Conservation (phyloP, 2,113 vertebrate genomes). For the Nothoprocta perdicaria region DNA sequence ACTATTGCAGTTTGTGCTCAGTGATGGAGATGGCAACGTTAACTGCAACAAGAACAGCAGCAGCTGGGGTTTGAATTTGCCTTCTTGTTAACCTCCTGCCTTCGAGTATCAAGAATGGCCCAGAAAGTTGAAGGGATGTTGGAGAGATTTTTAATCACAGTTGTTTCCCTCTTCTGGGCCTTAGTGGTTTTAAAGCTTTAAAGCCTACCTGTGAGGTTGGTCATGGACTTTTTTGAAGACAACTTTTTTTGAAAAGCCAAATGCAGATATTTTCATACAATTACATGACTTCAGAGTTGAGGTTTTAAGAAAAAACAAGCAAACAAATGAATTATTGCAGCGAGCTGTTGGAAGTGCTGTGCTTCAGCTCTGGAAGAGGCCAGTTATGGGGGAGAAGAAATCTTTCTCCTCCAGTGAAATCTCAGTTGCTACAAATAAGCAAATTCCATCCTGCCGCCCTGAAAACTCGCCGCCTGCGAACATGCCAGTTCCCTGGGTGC, state of each 20-base stretch:
- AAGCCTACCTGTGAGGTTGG: not conserved
- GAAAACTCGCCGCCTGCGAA: not conserved
- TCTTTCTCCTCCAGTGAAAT: not conserved
- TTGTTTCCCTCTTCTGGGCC: not conserved
- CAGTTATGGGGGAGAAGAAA: not conserved
- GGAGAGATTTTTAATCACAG: not conserved
- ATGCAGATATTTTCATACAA: not conserved
- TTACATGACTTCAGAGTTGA: not conserved
- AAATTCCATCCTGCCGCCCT: not conserved
- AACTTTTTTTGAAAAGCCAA: not conserved
- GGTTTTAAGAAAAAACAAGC: not conserved
- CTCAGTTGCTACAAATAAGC: not conserved
- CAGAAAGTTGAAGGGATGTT: not conserved
- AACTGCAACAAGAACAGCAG: not conserved
- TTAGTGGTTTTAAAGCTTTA: not conserved
- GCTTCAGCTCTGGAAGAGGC: not conserved
- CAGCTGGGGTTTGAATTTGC: not conserved
- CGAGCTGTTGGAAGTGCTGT: not conserved
- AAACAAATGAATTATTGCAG: not conserved
- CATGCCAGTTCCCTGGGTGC: not conserved
- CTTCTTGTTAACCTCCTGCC: not conserved
- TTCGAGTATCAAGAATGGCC: not conserved
- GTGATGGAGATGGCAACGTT: not conserved
- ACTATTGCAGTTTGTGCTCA: accelerated
- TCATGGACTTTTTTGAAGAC: not conserved